Conservation (phyloP, 2,888 invertebrate species). For the Lasius platythorax region DNA sequence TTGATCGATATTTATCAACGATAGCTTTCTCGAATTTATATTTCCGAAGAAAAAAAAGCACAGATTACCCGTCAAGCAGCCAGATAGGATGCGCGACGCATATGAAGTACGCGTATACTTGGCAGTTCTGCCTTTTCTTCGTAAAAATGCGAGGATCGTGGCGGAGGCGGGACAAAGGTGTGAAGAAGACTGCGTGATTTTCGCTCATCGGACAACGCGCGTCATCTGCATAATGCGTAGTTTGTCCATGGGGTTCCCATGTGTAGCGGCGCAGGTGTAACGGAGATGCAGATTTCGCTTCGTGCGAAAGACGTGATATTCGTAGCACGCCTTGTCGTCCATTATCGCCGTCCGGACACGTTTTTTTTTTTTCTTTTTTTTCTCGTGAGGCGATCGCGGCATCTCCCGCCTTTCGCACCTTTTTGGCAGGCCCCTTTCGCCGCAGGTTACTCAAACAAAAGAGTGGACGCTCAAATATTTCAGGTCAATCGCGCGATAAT, state of each 20-base stretch:
- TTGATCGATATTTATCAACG: slow-evolving; percentile 18
- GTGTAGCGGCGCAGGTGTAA: slow-evolving; percentile 55
- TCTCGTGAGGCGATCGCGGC: slow-evolving; percentile 56
- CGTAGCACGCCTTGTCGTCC: slow-evolving; percentile 68
- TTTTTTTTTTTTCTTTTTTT: slow-evolving; percentile 41
- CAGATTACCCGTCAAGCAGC: background rate
- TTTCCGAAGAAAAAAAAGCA: background rate
- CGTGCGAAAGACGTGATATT: slow-evolving; percentile 68
- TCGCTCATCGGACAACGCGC: slow-evolving; percentile 72
- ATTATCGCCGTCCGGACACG: slow-evolving; percentile 72
- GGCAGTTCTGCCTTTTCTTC: slow-evolving; percentile 25
- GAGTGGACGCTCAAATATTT: slow-evolving; percentile 22
- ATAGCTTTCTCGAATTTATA: slow-evolving; percentile 9
- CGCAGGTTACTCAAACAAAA: slow-evolving; percentile 41
- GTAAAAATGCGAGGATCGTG: slow-evolving; percentile 36
- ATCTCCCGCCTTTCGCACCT: slow-evolving; percentile 52
- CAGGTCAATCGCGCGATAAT: slow-evolving; percentile 40
- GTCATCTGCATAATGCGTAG: slow-evolving; percentile 81
- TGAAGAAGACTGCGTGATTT: slow-evolving; percentile 59
- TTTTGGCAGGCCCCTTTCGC: slow-evolving; percentile 30
- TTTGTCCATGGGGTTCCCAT: slow-evolving; percentile 67
- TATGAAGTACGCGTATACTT: slow-evolving; percentile 15
- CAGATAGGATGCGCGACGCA: slow-evolving; percentile 8
- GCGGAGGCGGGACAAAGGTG: slow-evolving; percentile 28
- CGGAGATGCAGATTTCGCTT: slow-evolving; percentile 54